Evolutionary conservation across 1,140 invertebrate species (phyloP).

Genomic region (Zaprionus vittiger): DNA sequence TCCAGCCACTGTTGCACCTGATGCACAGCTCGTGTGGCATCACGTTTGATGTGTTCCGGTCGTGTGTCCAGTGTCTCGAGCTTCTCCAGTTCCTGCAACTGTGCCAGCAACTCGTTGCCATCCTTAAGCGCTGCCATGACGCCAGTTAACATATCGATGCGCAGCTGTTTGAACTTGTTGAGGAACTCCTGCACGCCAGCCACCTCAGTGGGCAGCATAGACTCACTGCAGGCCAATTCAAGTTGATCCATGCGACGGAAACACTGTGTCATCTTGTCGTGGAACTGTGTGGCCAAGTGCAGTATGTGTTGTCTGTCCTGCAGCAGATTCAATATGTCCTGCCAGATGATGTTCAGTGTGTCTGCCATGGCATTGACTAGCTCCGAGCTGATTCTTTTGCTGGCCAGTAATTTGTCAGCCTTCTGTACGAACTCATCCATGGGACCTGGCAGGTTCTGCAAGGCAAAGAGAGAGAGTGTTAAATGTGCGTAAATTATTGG

Average conservation of each 20-base stretch:
- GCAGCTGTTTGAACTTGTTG: conserved; percentile 87
- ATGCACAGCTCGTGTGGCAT: conserved; percentile 87
- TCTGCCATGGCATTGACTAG: conserved; percentile 97
- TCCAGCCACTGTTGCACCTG: conserved; percentile 92
- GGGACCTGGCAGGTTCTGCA: conserved; percentile 94
- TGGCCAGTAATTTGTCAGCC: conserved; percentile 93
- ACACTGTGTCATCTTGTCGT: conserved; percentile 89
- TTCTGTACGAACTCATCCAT: conserved; percentile 94
- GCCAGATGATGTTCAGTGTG: conserved; percentile 94
- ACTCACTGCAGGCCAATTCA: conserved; percentile 88
- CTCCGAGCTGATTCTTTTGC: conserved; percentile 90
- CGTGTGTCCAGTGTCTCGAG: conserved; percentile 90
- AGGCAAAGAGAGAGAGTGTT: conserved; percentile 43
- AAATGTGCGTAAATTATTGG: too few species aligned
- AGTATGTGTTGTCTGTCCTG: conserved; percentile 91
- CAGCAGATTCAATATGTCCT: conserved; percentile 92
- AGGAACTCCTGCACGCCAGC: conserved; percentile 88
- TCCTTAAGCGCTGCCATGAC: conserved; percentile 91
- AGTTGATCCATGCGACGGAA: conserved; percentile 89
- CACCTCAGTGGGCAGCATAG: conserved; percentile 88
- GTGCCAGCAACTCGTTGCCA: conserved; percentile 90
- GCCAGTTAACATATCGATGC: conserved; percentile 89
- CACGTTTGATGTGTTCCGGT: conserved; percentile 88
- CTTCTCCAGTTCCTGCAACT: conserved; percentile 88
- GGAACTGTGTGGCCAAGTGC: conserved; percentile 90